Evolutionary conservation across 2,113 vertebrate genomes (phyloP).

Genomic region (Cyprinodon brontotheroides): DNA sequence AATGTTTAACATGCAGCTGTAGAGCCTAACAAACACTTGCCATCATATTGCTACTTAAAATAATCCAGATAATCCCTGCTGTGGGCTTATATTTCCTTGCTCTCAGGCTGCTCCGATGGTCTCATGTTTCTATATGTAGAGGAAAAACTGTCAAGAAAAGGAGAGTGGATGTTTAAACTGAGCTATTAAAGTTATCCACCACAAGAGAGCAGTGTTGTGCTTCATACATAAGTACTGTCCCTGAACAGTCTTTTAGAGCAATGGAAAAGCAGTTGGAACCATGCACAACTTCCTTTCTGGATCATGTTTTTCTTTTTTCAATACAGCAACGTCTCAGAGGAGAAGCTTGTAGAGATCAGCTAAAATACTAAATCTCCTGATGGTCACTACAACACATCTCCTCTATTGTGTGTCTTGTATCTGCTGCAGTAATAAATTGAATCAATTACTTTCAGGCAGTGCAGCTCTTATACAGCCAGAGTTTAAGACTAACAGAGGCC

Average conservation of each 20-base stretch:
- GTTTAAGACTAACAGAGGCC: slow-evolving; percentile 48
- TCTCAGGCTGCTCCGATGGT: no score
- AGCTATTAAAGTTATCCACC: slow-evolving; percentile 22
- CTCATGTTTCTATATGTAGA: background rate
- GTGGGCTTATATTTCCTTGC: no score
- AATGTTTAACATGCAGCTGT: background rate
- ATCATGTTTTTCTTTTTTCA: background rate
- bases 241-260: background rate
- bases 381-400: slow-evolving; percentile 4
- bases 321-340: background rate
- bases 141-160: background rate
- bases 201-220: slow-evolving; percentile 56
- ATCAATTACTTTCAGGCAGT: slow-evolving; percentile 40
- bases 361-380: background rate
- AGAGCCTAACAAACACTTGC: background rate
- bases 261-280: slow-evolving; percentile 1
- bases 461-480: slow-evolving; percentile 30
- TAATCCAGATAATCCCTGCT: no score
- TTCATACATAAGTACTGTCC: background rate
- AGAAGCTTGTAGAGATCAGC: background rate
- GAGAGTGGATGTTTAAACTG: slow-evolving; percentile 1
- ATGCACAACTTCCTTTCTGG: background rate
- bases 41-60: background rate
- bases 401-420: slow-evolving; percentile 10
- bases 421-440: slow-evolving; percentile 35